Base-by-base conservation (phyloP, 2,888 invertebrate genomes). In the Sphecodes monilicornis region DNA sequence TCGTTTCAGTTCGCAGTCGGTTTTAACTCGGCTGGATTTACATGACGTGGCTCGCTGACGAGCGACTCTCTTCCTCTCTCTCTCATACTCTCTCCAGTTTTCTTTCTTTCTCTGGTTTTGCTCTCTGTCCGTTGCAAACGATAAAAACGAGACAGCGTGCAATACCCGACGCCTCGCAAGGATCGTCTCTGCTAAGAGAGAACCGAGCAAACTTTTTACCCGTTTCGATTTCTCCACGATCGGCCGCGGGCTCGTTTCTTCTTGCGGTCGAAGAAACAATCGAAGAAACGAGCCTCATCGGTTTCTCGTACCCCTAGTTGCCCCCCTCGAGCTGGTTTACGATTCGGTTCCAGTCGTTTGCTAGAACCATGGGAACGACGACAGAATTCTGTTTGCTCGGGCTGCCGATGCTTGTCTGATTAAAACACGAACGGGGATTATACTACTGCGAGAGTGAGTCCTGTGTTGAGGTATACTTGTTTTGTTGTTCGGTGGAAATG, bases 21-120 rank as follows among this genome's bases (percentile, higher is more conserved):
- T 84, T 87, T 90, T 87, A 88, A 86, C 87, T 77, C 68, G 82
- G 76, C 73, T 81, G 88, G 86, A 93, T 93, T 93, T 93, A 90
- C 91, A 92, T 90, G 91, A 90, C 86, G 90, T 85, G 86, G 87
- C 87, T 70, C 76, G 80, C 74, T 79, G 84, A 82, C 54, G 82
- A 87, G 79, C 76, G 32, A 57, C 80, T 78, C 74, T 77, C 18
- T 66, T n/a, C 5, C 26, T 57, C 57, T 26, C 57, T 13, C 57
- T 0, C 54, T 8, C 13, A 11, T 2, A 2, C 26, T 26, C n/a
- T 11, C 26, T 57, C n/a, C 26, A 10, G 6, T 13, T 46, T 5
- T 46, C 46, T 16, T 18, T 16, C 26, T 60, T 60, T 29, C 57
- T 29, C 57, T 16, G 57, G 11, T 29, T 43, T 13, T 43, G 22